Conservation (phyloP, 2,113 vertebrate genomes). For the Nesogale talazaci region DNA sequence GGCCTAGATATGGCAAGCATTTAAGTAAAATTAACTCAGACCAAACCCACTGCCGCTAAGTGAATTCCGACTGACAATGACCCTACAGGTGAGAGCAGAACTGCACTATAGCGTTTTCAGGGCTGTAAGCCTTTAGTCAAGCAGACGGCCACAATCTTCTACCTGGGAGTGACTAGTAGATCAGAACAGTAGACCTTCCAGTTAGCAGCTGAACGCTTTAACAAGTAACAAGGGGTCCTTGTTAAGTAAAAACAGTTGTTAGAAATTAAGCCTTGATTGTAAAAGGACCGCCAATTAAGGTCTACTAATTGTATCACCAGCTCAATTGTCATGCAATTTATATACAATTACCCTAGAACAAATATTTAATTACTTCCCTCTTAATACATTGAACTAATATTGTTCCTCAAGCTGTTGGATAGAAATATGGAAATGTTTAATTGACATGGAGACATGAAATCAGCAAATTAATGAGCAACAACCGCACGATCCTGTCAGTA, state of each 20-base stretch:
- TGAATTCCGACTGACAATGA: neutral
- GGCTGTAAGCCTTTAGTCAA: neutral
- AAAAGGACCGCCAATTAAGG: conserved; percentile 82
- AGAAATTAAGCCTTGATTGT: conserved; percentile 82
- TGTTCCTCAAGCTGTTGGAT: conserved; percentile 69
- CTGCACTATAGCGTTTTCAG: neutral
- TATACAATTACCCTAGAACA: conserved; percentile 83
- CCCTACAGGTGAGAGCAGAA: neutral
- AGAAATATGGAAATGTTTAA: conserved; percentile 76
- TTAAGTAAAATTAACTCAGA: neutral
- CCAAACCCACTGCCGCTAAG: neutral
- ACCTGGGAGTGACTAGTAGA: neutral
- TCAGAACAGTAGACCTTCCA: neutral
- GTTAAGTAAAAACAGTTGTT: conserved; percentile 78
- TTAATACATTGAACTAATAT: conserved; percentile 81
- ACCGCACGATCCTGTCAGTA: neutral
- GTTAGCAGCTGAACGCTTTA: neutral
- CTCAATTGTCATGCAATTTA: conserved; percentile 82
- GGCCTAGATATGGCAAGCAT: neutral
- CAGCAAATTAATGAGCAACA: conserved; percentile 71
- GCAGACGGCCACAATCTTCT: neutral
- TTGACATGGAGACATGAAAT: conserved; percentile 70
- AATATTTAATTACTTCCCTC: conserved; percentile 85
- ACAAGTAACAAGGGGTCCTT: neutral
- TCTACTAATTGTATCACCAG: conserved; percentile 80